Evolutionary conservation across 2,113 vertebrate genomes (phyloP), one percentile per base, ranked within the genome.

Genomic region (Dendropsophus ebraccatus): DNA sequence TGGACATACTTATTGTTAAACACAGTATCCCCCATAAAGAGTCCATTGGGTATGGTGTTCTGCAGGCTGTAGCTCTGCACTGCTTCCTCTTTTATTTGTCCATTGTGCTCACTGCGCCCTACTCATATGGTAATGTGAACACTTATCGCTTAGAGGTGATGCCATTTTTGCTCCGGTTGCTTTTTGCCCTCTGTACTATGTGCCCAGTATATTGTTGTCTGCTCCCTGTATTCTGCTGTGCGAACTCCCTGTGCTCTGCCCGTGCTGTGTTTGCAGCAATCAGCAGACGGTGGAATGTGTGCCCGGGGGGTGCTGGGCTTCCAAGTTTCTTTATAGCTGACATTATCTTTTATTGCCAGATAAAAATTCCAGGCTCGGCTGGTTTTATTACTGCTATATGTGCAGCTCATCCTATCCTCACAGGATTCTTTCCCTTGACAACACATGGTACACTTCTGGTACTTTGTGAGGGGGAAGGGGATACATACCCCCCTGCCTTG

Each of bases 271-370:
- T 52, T 85, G 77, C 77, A 85, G 78, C 56, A 60, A 76, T 80
- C 54, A 77, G 79, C 82, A 84, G 60, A 50, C 69, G 77, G 87
- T 74, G 72, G 82, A 65, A 84, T 76, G 87, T 73, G 70, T 54
- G 75, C 82, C 87, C 70, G 72, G 70, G 83, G 87, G 86, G 80
- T 17, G 0, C 79, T 16, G 30, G 85, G 89, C 84, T 2, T 83
- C 88, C 88, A 60, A 49, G 4, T 5, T 14, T 0, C 86, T 91
- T 92, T 90, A 89, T 81, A 23, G 88, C 88, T 67, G 81, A 62
- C 89, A 86, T 92, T 88, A 89, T 85, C 87, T 90, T 91, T 90
- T 89, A 91, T 88, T 79, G 90, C 78, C 69, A 0, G 9, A 89
- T 90, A 89, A 90, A 86, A 90, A 89, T 65, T 2, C 14, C 0